Percentiles rank a stretch among this genome's conserved stretches.
Conservation (phyloP, 2,888 invertebrate genomes). For the Lordiphosa fenestrarum region DNA sequence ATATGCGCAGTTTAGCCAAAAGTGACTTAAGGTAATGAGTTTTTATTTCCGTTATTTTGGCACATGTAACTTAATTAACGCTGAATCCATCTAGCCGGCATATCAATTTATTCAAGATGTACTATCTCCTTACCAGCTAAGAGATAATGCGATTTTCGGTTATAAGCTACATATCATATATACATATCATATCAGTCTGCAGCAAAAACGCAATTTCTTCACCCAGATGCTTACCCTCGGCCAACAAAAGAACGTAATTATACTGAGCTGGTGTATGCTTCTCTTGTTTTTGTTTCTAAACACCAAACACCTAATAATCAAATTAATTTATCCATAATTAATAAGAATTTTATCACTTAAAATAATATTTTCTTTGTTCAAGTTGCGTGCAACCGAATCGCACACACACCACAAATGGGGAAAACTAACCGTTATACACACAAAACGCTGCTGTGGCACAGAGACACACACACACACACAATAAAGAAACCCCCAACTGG, state of each 20-base stretch:
- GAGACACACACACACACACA: slow-evolving; percentile 12
- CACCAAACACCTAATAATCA: slow-evolving; percentile 2
- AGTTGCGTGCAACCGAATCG: neutral
- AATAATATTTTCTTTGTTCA: neutral
- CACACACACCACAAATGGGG: slow-evolving; percentile 10
- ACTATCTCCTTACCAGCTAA: too few relatives aligned
- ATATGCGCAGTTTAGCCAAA: too few relatives aligned
- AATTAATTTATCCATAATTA: neutral
- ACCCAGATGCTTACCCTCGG: slow-evolving; percentile 30
- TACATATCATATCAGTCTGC: too few relatives aligned
- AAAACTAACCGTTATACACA: slow-evolving; percentile 69
- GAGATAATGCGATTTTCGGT: too few relatives aligned
- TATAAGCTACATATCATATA: too few relatives aligned
- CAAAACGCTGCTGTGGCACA: slow-evolving; percentile 35
- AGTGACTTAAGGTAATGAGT: too few relatives aligned
- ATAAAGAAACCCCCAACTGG: slow-evolving; percentile 33
- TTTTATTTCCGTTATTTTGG: too few relatives aligned
- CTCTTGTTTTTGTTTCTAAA: slow-evolving; percentile 1
- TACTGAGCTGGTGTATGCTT: neutral
- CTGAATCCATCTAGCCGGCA: too few relatives aligned
- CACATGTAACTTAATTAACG: too few relatives aligned
- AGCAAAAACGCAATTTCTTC: too few relatives aligned
- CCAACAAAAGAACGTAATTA: slow-evolving; percentile 17
- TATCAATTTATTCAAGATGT: too few relatives aligned
- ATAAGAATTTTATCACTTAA: neutral